Base-by-base conservation (phyloP, 2,888 invertebrate species). In the Dolomedes plantarius region DNA sequence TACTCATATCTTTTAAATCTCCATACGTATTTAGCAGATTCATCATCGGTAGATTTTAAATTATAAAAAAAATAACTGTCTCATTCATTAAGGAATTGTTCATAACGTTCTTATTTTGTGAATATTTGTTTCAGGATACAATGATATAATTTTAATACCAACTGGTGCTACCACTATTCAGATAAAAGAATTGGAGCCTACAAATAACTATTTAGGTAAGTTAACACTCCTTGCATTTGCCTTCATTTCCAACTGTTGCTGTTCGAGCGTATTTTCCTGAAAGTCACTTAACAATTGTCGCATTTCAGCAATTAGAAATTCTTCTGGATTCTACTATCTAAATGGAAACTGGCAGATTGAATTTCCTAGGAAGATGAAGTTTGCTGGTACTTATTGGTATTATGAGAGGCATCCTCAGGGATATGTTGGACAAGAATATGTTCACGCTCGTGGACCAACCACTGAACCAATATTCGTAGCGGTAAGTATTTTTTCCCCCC, bases 321-420 rank as follows among this genome's bases (percentile, higher is more conserved):
- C 94, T 78, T 93, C 94, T 68, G 96, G 95, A 2, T 93, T 95
- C 89, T 99, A 96, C 91, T 97, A 97, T 91, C 92, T 99, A 74
- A 99, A 99, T 91, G 98, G 98, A 0, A 95, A 97, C 91, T 98
- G 97, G 95, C 94, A 95, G 90, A 97, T 99, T 90, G 96, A 97
- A 92, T 96, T 96, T 91, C 97, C 97, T 0, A 93, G 95, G 75
- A 94, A 94, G 39, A 92, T 96, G 90, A 92, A 93, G 83, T 96
- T 97, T 90, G 96, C 96, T 0, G 97, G 97, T 13, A 94, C 95
- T 5, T 94, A 94, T 90, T 98, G 98, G 94, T 94, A 95, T 90
- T 99, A 99, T 91, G 95, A 96, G 89, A 93, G 97, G 88, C 94
- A 94, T 89, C 95, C 95, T 23, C 94, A 94, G 91, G 96, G 95